Conservation (phyloP, 1,140 invertebrate species). For the Stenopsyche tienmushanensis region DNA sequence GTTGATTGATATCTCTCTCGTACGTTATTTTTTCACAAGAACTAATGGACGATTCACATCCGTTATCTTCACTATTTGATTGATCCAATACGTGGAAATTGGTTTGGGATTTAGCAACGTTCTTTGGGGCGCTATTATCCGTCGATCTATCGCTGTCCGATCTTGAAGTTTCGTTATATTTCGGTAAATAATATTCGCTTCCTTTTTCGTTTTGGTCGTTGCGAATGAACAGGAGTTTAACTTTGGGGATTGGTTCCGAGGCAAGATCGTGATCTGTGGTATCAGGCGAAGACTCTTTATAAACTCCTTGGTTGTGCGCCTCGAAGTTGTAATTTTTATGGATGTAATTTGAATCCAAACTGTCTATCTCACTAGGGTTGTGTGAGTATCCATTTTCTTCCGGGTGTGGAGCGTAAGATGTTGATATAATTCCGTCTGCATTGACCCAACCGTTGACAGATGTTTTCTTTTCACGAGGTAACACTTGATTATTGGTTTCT, state of each 20-base stretch:
- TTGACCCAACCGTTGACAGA: slow-evolving; percentile 18
- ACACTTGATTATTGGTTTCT: slow-evolving; percentile 17
- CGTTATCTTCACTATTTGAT: slow-evolving; percentile 36
- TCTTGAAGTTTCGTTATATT: slow-evolving; percentile 50
- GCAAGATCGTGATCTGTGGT: slow-evolving; percentile 34
- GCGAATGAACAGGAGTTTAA: slow-evolving; percentile 51
- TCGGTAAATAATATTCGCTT: slow-evolving; percentile 45
- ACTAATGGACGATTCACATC: slow-evolving; percentile 44
- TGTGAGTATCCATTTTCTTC: slow-evolving; percentile 44
- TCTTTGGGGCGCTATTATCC: slow-evolving; percentile 46
- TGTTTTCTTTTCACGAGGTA: no score
- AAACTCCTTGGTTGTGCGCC: slow-evolving; percentile 46
- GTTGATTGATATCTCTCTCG: slow-evolving; percentile 5
- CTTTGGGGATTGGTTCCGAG: slow-evolving; percentile 35
- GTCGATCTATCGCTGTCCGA: slow-evolving; percentile 53
- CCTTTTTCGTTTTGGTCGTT: slow-evolving; percentile 47
- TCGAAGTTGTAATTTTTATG: slow-evolving; percentile 59
- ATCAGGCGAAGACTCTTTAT: slow-evolving; percentile 54
- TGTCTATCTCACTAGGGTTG: slow-evolving; percentile 62
- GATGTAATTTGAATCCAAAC: slow-evolving; percentile 65
- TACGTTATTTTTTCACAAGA: slow-evolving; percentile 8
- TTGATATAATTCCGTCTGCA: not conserved
- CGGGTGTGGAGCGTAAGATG: not conserved
- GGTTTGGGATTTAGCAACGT: slow-evolving; percentile 42
- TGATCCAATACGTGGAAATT: slow-evolving; percentile 38